Percentiles rank a stretch among this genome's conserved stretches.
Conservation (phyloP, 2,888 invertebrate species). For the Charanyca ferruginea region DNA sequence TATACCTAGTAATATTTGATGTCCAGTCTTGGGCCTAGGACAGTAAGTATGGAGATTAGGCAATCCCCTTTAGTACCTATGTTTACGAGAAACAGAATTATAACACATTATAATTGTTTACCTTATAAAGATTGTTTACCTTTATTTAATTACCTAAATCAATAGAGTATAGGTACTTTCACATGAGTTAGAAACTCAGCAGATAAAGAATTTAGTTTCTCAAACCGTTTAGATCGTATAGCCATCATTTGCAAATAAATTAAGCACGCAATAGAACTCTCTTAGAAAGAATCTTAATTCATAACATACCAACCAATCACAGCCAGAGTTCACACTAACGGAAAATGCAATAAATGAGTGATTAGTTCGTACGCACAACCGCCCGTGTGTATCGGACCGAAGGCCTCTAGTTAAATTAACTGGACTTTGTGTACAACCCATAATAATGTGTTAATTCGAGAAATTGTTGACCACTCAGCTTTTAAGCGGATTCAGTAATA, state of each 20-base stretch:
- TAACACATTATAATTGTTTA: no score
- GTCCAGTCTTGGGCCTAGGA: no score
- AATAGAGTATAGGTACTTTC: no score
- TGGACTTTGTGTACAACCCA: conserved; percentile 42
- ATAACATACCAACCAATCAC: conserved; percentile 23
- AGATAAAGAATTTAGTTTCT: conserved; percentile 17
- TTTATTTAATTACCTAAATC: no score
- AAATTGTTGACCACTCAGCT: conserved; percentile 29
- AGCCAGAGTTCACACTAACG: conserved; percentile 55
- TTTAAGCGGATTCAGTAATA: conserved; percentile 9
- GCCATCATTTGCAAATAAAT: conserved; percentile 19
- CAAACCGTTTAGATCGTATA: neutral
- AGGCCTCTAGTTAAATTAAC: conserved; percentile 51
- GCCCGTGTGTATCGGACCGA: conserved; percentile 63
- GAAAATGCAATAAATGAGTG: conserved; percentile 53
- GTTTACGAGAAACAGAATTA: no score
- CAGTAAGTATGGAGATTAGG: no score
- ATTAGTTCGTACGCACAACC: conserved; percentile 57
- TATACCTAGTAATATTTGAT: no score
- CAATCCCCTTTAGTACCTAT: no score
- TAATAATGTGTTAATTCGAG: conserved; percentile 41
- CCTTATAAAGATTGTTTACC: no score
- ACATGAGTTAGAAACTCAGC: neutral
- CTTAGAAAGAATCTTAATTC: conserved; percentile 46
- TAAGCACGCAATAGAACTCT: conserved; percentile 16